Percentiles rank a stretch among this genome's conserved stretches.
Conservation (phyloP, 2,888 invertebrate species). For the Galerucella nymphaeae region DNA sequence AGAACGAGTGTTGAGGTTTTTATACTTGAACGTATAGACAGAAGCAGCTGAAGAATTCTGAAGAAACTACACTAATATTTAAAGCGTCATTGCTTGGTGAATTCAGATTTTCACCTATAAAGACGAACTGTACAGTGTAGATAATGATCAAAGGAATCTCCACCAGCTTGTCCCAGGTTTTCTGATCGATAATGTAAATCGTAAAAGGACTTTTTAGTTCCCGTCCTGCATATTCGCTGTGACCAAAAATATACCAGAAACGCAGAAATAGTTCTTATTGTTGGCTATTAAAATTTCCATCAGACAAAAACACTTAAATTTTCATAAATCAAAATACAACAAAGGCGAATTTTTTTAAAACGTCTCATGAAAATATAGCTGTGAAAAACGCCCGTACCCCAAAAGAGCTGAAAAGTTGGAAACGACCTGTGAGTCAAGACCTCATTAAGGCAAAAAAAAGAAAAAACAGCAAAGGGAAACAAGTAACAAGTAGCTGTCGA, state of each 20-base stretch:
- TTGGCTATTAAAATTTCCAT: neutral
- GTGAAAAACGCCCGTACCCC: neutral
- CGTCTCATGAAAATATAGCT: neutral
- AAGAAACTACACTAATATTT: no score
- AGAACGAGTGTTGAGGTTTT: no score
- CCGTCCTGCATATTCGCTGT: no score
- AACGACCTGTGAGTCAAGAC: neutral
- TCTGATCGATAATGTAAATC: no score
- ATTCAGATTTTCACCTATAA: no score
- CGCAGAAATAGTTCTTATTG: neutral
- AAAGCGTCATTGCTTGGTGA: no score
- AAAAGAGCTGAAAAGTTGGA: constrained; percentile 6
- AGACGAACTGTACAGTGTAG: no score
- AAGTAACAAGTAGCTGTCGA: constrained; percentile 13
- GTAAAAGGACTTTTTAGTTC: no score
- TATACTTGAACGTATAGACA: no score
- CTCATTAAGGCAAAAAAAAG: constrained; percentile 9
- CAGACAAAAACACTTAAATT: neutral
- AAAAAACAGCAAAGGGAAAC: constrained; percentile 5
- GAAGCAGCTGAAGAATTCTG: no score
- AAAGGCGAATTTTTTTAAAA: neutral
- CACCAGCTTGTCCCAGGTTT: no score
- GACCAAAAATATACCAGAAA: neutral
- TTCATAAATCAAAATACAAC: constrained; percentile 8
- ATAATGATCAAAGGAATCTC: no score